Evolutionary conservation across 2,797 vertebrate species (phyloP), one percentile per base, ranked within the genome.

Genomic region (Gastrophryne carolinensis): DNA sequence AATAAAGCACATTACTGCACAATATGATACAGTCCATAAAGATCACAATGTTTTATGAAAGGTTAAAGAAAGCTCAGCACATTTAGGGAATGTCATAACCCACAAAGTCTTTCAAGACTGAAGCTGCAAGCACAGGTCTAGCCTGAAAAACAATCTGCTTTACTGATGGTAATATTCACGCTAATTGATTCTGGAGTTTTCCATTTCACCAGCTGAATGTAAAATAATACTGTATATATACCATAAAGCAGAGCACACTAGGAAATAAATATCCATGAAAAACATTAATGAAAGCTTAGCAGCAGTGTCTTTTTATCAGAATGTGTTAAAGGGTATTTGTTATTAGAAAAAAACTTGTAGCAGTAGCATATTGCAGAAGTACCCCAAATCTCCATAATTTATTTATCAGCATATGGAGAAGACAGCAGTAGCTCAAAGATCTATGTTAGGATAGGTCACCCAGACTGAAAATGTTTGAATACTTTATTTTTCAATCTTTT

Each of bases 1-100:
- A 98, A 99, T 99, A 98, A 99, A 99, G 95, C 96, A 98, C 95
- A 98, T 99, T 99, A 99, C 91, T 90, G 93, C 95, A 98, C 97
- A 98, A 98, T 99, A 98, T 98, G 96, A 99, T 98, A 96, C 97
- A 98, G 97, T 94, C 97, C 96, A 98, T 99, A 98, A 99, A 99
- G 96, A 99, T 96, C 95, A 95, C 93, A 90, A 91, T 95, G 93
- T 96, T 97, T 98, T 96, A 98, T 96, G 96, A 95, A 95, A 95
- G 95, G 94, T 95, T 95, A 95, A 94, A 92, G 92, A 98, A 95
- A 96, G 95, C 95, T 98, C 96, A 97, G 96, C 96, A 97, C 91
- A 98, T 98, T 98, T 94, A 93, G 90, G 89, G 88, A 92, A 90
- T 94, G 94, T 95, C 93, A 94, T 92, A 92, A 94, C 94, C 94